Percentiles rank a stretch among this genome's conserved stretches.
phyloP scores from a whole-genome alignment of 64 coral and sea anemone genomes.

The Porites lutea region DNA sequence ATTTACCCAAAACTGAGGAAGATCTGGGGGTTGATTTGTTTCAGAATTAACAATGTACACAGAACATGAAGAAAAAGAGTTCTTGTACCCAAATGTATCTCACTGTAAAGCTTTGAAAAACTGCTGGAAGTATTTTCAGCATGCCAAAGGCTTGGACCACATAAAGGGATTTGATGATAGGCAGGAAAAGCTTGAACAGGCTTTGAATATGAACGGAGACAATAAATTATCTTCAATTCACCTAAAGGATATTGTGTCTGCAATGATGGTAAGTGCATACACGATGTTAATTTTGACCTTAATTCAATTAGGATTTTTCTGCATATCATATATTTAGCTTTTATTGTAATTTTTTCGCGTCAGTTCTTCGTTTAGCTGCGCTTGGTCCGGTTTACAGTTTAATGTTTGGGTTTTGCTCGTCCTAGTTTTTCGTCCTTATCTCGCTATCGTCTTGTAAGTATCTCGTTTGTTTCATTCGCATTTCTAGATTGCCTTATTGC shows the following conservation, averaged over 20 bases:
- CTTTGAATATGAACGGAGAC: background rate
- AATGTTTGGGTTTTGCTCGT: no score
- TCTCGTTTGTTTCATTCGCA: no score
- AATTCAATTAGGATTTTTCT: no score
- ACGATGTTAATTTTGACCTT: background rate
- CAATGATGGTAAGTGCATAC: slow-evolving; percentile 23
- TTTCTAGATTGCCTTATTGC: no score
- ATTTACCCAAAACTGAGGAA: background rate
- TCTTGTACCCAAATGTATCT: slow-evolving; percentile 56
- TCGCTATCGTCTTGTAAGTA: no score
- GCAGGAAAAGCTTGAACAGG: background rate
- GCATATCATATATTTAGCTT: no score
- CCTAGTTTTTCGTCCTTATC: no score
- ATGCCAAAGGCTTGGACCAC: background rate
- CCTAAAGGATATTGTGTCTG: slow-evolving; percentile 6
- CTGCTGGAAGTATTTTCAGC: background rate
- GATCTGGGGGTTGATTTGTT: background rate
- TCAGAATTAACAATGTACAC: slow-evolving; percentile 55
- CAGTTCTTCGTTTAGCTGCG: no score
- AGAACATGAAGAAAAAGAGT: slow-evolving; percentile 39
- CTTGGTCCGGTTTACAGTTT: no score
- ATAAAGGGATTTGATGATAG: slow-evolving; percentile 9
- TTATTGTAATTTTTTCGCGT: no score
- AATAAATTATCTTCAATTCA: background rate
- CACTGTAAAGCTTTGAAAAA: slow-evolving; percentile 26